Percentiles rank a stretch among this genome's conserved stretches.
These are phyloP conservation scores for Machaerirhynchus nigripectus DNA, from an alignment of 2,113 vertebrate genomes.

Conservation along the genomic window DNA sequence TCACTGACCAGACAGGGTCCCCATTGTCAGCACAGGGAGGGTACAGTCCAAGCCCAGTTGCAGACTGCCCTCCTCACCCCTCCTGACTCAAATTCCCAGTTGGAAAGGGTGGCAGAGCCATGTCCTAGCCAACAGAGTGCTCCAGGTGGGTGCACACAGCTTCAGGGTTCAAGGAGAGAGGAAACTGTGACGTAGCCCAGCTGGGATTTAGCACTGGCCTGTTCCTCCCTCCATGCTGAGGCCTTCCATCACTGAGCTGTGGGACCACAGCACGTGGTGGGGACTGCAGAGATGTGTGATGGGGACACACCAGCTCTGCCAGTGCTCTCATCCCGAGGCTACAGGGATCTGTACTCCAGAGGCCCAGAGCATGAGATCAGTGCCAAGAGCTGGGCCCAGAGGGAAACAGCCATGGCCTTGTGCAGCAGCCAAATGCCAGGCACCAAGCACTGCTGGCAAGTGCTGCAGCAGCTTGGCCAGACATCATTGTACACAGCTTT, in stretches of 20 bases:
- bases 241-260: neutral
- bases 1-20: neutral
- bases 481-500: neutral
- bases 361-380: neutral
- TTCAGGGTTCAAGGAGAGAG: neutral
- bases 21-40: neutral
- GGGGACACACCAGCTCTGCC: fast-evolving
- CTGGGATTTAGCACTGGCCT: neutral
- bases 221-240: neutral
- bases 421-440: neutral
- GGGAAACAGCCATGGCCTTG: neutral
- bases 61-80: neutral
- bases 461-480: neutral
- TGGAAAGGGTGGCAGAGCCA: neutral
- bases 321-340: neutral
- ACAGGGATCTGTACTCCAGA: neutral
- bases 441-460: fast-evolving
- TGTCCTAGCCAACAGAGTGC: neutral
- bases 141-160: neutral
- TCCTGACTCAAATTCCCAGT: neutral
- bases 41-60: fast-evolving
- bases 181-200: neutral
- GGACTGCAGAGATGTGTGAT: fast-evolving
- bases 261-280: fast-evolving
- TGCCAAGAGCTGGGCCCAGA: neutral